Evolutionary conservation across 37 sponge, comb jelly and placozoan genomes (phyloP), one percentile per base, ranked within the genome.

Genomic region (Axinella damicornis): DNA sequence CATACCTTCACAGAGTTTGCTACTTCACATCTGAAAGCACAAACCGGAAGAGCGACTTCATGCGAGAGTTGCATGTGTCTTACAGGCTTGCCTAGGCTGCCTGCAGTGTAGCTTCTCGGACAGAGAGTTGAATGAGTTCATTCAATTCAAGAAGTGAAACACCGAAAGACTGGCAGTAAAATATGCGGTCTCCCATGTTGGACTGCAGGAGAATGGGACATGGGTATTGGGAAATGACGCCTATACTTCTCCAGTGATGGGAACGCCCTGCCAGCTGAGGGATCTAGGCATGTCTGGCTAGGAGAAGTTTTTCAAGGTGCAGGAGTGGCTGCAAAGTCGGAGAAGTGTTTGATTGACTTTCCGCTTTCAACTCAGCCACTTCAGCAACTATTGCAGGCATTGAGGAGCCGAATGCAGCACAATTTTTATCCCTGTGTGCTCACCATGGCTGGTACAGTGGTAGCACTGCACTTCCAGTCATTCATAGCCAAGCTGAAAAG

Each of bases 31-130:
- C 56, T 24, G 69, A 80, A 32, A 57, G 80, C 32, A n/a, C 57
- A 12, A 54, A 80, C 37, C 25, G 32, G 32, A 80, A 65, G 30
- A 40, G 17, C n/a, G 33, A 80, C 22, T 80, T 80, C 22, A 80
- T 80, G 34, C 65, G 66, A 25, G 53, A 53, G 25, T n/a, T 65
- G 9, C 65, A 80, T 22, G 2, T 21, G 5, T 80, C 69, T 14
- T 80, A 80, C 69, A 80, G 66, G 80, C 28, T 22, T 21, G 80
- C 59, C n/a, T n/a, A n/a, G n/a, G n/a, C 55, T 54, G 57, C 30
- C 57, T 80, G 31, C 69, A 54, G 9, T 80, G 80, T 28, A 80
- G 57, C 69, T 65, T 80, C 14, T 66, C 68, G 15, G 80, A 80
- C 11, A 80, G 66, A 30, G 80, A 80, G 28, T 36, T 80, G 4